These are phyloP conservation scores for Drosophila takahashii DNA, from an alignment of 1,140 invertebrate species.

Conservation along the genomic window DNA sequence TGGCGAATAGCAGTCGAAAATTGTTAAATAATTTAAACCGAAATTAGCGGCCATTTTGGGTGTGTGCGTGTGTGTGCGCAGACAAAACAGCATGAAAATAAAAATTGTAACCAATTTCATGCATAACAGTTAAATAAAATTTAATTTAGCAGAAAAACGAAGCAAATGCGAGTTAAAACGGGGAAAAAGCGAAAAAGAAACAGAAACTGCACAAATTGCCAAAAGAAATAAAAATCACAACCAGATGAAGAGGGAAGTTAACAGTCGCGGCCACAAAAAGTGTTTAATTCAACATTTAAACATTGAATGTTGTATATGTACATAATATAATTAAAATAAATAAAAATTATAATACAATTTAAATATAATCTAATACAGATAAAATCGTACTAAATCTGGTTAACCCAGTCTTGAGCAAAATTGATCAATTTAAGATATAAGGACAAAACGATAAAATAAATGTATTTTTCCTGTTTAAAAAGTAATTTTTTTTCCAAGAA, in stretches of 20 bases:
- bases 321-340: not conserved
- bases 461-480: too few relatives aligned
- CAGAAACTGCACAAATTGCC: constrained; percentile 45
- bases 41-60: constrained; percentile 74
- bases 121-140: constrained; percentile 81
- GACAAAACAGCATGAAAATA: constrained; percentile 66
- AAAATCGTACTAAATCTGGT: too few relatives aligned
- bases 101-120: constrained; percentile 73
- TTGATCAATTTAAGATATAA: too few relatives aligned
- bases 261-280: not conserved
- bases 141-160: constrained; percentile 76
- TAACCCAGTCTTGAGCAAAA: too few relatives aligned
- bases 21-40: constrained; percentile 82
- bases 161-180: constrained; percentile 51
- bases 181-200: constrained; percentile 22
- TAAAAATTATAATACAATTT: not conserved
- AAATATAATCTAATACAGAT: too few relatives aligned
- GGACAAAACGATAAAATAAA: too few relatives aligned
- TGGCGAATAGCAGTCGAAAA: constrained; percentile 55
- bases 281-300: not conserved
- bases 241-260: constrained; percentile 26
- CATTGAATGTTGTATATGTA: too few relatives aligned
- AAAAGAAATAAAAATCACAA: constrained; percentile 55
- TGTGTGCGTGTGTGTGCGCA: constrained; percentile 24
- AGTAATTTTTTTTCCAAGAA: too few relatives aligned